phyloP scores from a whole-genome alignment of 2,797 vertebrate genomes.

The Acomys russatus region DNA sequence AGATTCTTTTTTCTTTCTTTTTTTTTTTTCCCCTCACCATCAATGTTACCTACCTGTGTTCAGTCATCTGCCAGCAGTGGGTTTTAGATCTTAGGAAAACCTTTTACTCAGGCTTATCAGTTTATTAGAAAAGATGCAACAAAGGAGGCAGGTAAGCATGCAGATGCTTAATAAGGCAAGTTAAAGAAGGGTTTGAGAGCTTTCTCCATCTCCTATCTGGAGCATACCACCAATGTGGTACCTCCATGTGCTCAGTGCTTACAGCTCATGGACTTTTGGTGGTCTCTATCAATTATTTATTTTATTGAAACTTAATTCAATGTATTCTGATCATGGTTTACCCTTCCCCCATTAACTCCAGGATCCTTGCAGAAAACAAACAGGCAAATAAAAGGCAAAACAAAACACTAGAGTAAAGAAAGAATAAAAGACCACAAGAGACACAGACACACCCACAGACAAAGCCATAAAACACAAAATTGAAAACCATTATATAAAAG shows the following conservation, averaged over 20 bases:
- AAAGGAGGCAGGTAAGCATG: not conserved
- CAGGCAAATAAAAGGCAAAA: not conserved
- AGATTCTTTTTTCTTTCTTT: too few relatives aligned
- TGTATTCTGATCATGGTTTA: not conserved
- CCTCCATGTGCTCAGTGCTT: not conserved
- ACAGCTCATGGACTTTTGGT: not conserved
- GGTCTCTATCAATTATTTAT: not conserved
- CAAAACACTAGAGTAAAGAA: not conserved
- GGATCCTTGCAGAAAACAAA: not conserved
- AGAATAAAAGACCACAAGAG: not conserved
- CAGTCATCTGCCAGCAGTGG: not conserved
- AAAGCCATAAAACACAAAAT: not conserved
- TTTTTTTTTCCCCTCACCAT: rapidly evolving
- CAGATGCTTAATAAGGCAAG: not conserved
- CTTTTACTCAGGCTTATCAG: not conserved
- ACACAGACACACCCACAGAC: not conserved
- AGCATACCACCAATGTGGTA: not conserved
- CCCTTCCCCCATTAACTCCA: not conserved
- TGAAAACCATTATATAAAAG: not conserved
- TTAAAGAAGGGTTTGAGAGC: not conserved
- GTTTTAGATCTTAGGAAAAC: not conserved
- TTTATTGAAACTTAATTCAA: not conserved
- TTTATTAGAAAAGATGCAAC: not conserved
- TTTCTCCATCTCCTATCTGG: not conserved
- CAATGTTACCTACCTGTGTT: not conserved